These are phyloP conservation scores for Helicolenus hilgendorfi DNA, from an alignment of 2,797 vertebrate species.

Conservation along the genomic window DNA sequence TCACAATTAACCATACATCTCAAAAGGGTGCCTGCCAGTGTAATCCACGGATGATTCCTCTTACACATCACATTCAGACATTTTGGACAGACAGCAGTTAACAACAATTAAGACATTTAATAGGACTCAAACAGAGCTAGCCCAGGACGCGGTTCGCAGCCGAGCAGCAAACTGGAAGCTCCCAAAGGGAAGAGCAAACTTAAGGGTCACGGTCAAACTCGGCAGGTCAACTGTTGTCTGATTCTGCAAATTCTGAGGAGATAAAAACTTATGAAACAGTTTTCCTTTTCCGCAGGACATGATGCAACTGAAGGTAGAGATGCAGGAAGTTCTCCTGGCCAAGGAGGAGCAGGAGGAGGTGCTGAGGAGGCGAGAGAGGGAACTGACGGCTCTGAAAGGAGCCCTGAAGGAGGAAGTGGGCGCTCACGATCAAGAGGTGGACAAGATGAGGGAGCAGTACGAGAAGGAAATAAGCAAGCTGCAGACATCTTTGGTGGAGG, in stretches of 20 bases:
- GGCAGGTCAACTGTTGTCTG: neutral
- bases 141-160: too few relatives aligned
- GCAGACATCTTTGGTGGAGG: conserved; percentile 90
- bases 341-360: conserved; percentile 97
- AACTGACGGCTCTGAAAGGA: conserved; percentile 96
- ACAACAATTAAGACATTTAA: too few relatives aligned
- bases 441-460: conserved; percentile 95
- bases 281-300: conserved; percentile 89
- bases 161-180: too few relatives aligned
- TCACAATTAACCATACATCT: too few relatives aligned
- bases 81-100: rapidly evolving
- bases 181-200: neutral
- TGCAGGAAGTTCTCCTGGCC: conserved; percentile 92
- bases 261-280: neutral
- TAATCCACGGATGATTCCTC: too few relatives aligned
- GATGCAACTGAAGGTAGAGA: conserved; percentile 93
- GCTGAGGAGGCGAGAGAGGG: conserved; percentile 94
- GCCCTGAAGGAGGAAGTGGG: conserved; percentile 98
- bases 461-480: conserved; percentile 92
- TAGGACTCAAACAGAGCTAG: too few relatives aligned
- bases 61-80: too few relatives aligned
- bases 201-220: neutral
- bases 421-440: conserved; percentile 96
- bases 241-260: neutral
- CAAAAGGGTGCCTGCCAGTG: too few relatives aligned